Percentiles rank a stretch among this genome's conserved stretches.
Conservation (phyloP, 2,888 invertebrate species). For the Amorpha juglandis region DNA sequence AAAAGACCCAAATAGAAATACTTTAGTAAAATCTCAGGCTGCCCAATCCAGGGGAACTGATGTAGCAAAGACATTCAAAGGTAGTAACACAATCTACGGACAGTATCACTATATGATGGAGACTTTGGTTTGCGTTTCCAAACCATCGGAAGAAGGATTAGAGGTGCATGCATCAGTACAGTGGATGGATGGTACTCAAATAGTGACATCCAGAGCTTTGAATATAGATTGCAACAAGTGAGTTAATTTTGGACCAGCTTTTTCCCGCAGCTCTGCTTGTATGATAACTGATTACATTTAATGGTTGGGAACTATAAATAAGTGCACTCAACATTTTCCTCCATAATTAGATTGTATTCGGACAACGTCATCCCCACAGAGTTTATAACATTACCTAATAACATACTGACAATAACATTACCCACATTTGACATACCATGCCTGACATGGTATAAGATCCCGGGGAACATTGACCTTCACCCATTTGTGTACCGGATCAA, state of each 20-base stretch:
- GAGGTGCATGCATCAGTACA: slow-evolving; percentile 86
- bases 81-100: slow-evolving; percentile 78
- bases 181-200: slow-evolving; percentile 84
- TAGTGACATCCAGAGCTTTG: slow-evolving; percentile 77
- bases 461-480: too few relatives aligned
- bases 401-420: too few relatives aligned
- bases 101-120: slow-evolving; percentile 92
- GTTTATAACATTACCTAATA: too few relatives aligned
- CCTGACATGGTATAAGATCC: too few relatives aligned
- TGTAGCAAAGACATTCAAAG: slow-evolving; percentile 72
- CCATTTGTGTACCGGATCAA: too few relatives aligned
- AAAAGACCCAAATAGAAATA: slow-evolving; percentile 49
- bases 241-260: slow-evolving; percentile 28
- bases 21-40: slow-evolving; percentile 38
- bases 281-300: too few relatives aligned
- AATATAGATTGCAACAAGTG: slow-evolving; percentile 85
- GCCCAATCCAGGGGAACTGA: slow-evolving; percentile 62
- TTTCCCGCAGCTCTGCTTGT: too few relatives aligned
- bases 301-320: too few relatives aligned
- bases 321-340: too few relatives aligned
- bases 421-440: too few relatives aligned
- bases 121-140: slow-evolving; percentile 85
- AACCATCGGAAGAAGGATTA: slow-evolving; percentile 88
- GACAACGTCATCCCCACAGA: too few relatives aligned
- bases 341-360: too few relatives aligned